Evolutionary conservation across 1,140 invertebrate genomes (phyloP), one percentile per base, ranked within the genome.

Genomic region (Aphelinus atriplicis): DNA sequence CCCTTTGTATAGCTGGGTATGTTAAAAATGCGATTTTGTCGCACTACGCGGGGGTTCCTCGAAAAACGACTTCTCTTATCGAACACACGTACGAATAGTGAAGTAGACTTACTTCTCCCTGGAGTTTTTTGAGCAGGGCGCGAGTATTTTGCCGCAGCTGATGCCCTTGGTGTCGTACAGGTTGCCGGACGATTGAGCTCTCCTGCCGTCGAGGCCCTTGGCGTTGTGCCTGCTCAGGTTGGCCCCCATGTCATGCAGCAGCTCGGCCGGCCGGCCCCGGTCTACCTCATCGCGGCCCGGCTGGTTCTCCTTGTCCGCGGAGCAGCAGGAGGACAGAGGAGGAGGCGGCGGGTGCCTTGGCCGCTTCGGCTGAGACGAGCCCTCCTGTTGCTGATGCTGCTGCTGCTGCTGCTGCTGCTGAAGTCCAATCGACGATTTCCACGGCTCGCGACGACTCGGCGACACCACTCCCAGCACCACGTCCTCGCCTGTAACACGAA

Each of bases 141-240:
- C 83, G 58, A 88, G 73, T 67, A 88, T 85, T 78, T 89, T 89
- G 7, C 88, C 82, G 65, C 88, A 85, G 67, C 87, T 75, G 60
- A 86, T 88, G 4, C 84, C 85, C 45, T 86, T 86, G 1, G 86
- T 81, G 7, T 88, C 86, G 80, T 87, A 89, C 46, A 90, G 79
- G 71, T 89, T 88, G 1, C 93, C 92, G 75, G 91, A 92, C 50
- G 92, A 94, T 73, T 93, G 91, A 3, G 92, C 92, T 64, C 93
- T 88, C 7, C 93, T 89, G 55, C 92, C 92, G 26, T 90, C 88
- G 80, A 91, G 86, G 75, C 90, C 92, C 84, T 93, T 93, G 73
- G 90, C 89, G 76, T 90, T 92, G 82, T 92, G 92, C 55, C 92
- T 90, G 84, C 92, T 93, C 73, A 94, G 89, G 86, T 94, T 94